Percentiles rank a stretch among this genome's conserved stretches.
Evolutionary conservation across 2,797 vertebrate genomes (phyloP).

Genomic region (Helarctos malayanus): DNA sequence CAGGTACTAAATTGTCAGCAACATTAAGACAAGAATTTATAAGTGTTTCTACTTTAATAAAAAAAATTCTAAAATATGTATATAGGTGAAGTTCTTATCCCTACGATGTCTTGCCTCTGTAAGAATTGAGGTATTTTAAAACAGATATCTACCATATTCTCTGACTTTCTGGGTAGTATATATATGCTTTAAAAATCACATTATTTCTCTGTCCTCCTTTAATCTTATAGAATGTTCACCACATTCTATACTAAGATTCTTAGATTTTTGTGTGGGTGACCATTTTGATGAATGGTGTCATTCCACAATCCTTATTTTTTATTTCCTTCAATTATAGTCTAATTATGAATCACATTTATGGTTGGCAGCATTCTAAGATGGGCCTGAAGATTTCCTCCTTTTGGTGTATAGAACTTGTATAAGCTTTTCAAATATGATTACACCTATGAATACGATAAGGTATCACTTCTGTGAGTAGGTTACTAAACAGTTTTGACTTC

Average conservation of each 20-base stretch:
- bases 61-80: constrained; percentile 8
- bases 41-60: neutral
- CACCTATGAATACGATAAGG: neutral
- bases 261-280: neutral
- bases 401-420: neutral
- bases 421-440: neutral
- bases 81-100: neutral
- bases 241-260: neutral
- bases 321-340: neutral
- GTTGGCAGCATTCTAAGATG: neutral
- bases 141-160: neutral
- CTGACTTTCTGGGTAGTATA: neutral
- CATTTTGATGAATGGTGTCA: constrained; percentile 10
- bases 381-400: neutral
- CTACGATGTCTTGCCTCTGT: neutral
- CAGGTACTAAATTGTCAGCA: constrained; percentile 33
- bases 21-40: constrained; percentile 20
- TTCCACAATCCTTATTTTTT: neutral
- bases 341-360: constrained; percentile 6
- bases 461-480: neutral
- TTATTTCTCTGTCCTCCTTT: neutral
- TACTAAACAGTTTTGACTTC: neutral
- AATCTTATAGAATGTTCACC: neutral
- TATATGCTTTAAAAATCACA: neutral
- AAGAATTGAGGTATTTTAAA: neutral